Evolutionary conservation across 37 sponge, comb jelly and placozoan genomes (phyloP), one percentile per base, ranked within the genome.

Genomic region (Halichondria panicea): DNA sequence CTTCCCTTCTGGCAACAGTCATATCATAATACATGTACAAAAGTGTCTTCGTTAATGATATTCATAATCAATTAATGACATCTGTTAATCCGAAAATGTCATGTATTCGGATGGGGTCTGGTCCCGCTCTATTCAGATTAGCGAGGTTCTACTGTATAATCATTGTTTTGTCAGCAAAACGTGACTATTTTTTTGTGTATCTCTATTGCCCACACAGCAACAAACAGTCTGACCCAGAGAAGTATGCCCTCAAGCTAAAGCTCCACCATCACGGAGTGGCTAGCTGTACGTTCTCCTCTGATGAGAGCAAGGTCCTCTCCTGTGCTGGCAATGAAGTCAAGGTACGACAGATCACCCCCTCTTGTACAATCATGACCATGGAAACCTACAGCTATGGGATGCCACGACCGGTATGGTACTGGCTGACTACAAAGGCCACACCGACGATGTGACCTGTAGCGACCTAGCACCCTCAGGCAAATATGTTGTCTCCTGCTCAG

Each of bases 331-430:
- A 13, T 21, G 68, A 66, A 31, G 70, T 67, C 9, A 83, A 83
- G 75, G 83, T 83, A 22, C 4, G 53, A 42, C 6, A 24, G 27
- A 24, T 48, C 13, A 48, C 52, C 15, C 52, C 15, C 52, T 15
- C n/a, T n/a, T n/a, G n/a, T n/a, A n/a, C n/a, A n/a, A n/a, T n/a
- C n/a, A n/a, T n/a, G n/a, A n/a, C n/a, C n/a, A n/a, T n/a, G n/a
- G n/a, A n/a, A n/a, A n/a, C 15, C 18, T 64, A 13, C 53, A 86
- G 87, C 30, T 86, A 28, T 86, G 87, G 87, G 69, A 79, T 24
- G 52, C 80, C 12, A 70, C 81, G 21, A 86, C 87, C 2, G 87
- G 87, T 0, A 65, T 53, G 42, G 87, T 66, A 25, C 38, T 68
- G 48, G 68, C 53, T 24, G 46, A 61, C 42, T 74, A 76, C 60